Conservation (phyloP, 1,140 invertebrate genomes). For the Platyura marginata region DNA sequence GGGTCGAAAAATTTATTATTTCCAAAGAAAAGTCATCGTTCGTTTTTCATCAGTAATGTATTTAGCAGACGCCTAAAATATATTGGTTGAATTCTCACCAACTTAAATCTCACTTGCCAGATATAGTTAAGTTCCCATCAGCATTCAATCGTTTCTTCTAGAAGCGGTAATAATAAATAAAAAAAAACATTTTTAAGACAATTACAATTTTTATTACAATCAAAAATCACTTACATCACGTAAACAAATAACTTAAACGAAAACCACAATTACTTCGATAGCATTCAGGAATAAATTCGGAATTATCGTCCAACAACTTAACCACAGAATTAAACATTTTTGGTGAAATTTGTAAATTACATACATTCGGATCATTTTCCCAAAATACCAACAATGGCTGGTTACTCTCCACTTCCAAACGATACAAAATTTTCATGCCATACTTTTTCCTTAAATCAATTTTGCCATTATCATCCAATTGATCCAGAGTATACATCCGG, state of each 20-base stretch:
- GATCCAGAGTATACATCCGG: neutral
- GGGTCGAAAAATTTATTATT: too few species aligned
- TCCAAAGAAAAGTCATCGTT: too few species aligned
- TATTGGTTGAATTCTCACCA: too few species aligned
- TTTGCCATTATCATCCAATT: neutral
- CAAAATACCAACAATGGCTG: neutral
- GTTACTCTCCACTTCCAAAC: neutral
- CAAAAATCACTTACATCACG: too few species aligned
- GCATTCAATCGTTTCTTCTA: too few species aligned
- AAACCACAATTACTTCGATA: neutral
- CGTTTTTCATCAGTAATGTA: too few species aligned
- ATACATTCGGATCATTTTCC: neutral
- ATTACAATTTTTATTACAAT: too few species aligned
- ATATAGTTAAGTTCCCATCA: too few species aligned
- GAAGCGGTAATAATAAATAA: too few species aligned
- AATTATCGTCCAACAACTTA: neutral
- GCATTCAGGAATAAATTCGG: neutral
- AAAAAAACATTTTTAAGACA: too few species aligned
- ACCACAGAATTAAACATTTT: neutral
- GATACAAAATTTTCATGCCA: neutral
- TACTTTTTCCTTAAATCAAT: neutral
- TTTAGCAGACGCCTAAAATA: too few species aligned
- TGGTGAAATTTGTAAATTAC: neutral
- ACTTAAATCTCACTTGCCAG: too few species aligned
- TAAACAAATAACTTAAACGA: neutral